These are phyloP conservation scores for Cherax destructor DNA, from an alignment of 1,140 invertebrate species.

Conservation along the genomic window DNA sequence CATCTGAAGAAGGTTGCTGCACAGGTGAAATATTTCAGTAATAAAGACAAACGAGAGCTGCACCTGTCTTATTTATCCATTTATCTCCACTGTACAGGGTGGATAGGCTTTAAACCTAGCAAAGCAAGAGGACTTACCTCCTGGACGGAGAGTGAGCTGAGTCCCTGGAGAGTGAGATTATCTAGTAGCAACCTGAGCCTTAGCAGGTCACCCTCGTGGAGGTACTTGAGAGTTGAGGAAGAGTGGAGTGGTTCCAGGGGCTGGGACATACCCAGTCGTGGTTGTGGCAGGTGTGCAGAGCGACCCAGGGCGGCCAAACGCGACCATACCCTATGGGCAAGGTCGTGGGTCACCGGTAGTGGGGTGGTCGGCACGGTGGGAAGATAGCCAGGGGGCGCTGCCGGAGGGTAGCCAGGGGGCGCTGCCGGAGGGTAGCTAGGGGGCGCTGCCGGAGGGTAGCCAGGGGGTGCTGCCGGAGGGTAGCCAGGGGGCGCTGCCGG, in stretches of 20 bases:
- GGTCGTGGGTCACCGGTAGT: neutral
- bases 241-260: slow-evolving; percentile 27
- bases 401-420: neutral
- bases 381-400: neutral
- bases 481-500: no score
- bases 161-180: slow-evolving; percentile 15
- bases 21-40: no score
- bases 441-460: neutral
- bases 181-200: slow-evolving; percentile 14
- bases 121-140: slow-evolving; percentile 15
- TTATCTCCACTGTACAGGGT: no score
- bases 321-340: neutral
- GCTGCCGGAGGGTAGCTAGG: no score
- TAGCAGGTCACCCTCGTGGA: slow-evolving; percentile 34
- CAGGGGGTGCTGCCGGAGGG: neutral
- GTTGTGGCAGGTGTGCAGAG: slow-evolving; percentile 22
- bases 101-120: neutral
- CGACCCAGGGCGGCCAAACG: slow-evolving; percentile 1
- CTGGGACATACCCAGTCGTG: slow-evolving; percentile 2
- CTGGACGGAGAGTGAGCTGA: slow-evolving; percentile 28
- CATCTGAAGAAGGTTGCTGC: no score
- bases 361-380: neutral
- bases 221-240: slow-evolving; percentile 23
- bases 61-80: no score
- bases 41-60: no score